A percentile compares a stretch with the other conserved stretches of the same genome.
phyloP scores from a whole-genome alignment of 2,888 invertebrate species.

The Limnephilus rhombicus region DNA sequence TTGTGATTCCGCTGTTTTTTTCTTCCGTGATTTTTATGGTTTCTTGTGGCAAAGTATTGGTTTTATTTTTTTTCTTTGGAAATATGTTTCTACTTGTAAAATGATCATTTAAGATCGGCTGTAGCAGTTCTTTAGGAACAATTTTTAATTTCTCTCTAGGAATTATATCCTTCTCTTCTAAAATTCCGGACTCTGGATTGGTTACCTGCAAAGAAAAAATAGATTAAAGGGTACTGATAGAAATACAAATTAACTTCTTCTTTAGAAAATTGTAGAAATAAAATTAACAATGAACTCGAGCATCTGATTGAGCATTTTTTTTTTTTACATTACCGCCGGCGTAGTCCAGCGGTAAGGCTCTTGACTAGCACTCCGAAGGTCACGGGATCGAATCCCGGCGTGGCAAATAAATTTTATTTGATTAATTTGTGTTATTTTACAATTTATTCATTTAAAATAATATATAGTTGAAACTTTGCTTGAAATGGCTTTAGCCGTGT shows the following conservation, averaged over 20 bases:
- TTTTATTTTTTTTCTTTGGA: not conserved
- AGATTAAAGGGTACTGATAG: conserved; percentile 2
- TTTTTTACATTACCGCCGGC: too few species aligned
- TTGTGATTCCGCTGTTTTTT: not conserved
- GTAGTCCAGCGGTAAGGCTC: too few species aligned
- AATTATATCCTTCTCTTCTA: conserved; percentile 63
- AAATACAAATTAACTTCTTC: conserved; percentile 16
- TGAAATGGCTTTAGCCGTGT: too few species aligned
- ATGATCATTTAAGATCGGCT: conserved; percentile 56
- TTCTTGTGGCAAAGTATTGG: not conserved
- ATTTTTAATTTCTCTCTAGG: conserved; percentile 62
- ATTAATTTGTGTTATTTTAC: too few species aligned
- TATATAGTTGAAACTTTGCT: too few species aligned
- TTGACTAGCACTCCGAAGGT: too few species aligned
- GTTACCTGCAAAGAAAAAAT: conserved; percentile 57
- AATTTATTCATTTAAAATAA: too few species aligned
- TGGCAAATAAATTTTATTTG: too few species aligned
- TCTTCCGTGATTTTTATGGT: not conserved
- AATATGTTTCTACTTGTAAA: conserved; percentile 34
- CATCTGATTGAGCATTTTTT: too few species aligned
- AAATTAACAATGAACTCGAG: too few species aligned
- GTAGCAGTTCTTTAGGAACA: conserved; percentile 60
- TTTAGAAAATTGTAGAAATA: not conserved
- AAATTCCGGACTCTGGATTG: conserved; percentile 61
- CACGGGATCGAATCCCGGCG: too few species aligned